Base-by-base conservation (phyloP, 2,113 vertebrate genomes). In the Siniperca chuatsi region DNA sequence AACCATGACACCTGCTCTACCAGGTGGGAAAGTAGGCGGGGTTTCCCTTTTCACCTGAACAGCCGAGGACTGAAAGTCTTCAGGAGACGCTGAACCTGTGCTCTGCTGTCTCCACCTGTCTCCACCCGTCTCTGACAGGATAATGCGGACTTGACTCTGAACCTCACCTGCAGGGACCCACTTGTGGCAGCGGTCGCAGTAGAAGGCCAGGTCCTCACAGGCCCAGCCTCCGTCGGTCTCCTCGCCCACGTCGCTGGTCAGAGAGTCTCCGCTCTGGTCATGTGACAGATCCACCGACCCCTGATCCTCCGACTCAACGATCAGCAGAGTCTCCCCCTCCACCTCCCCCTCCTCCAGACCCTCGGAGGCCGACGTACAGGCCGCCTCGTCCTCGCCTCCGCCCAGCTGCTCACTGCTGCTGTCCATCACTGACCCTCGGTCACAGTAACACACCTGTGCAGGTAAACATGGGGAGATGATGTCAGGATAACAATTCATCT, bases 101-200 rank as follows among this genome's bases (percentile, higher is more conserved):
- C 29, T 29, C 29, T 29, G 29, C 37, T 37, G 37, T 29, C 29
- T 29, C 29, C 29, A 29, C 29, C 29, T 29, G 29, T 29, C 29
- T 29, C 29, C 29, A 29, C 29, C 29, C 2, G 29, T 29, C 29
- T 29, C 29, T 2, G 37, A 37, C 37, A 37, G 8, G 40, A 40
- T 9, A 44, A 44, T 44, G 9, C 2, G 42, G 40, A 8, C 40
- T 42, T 8, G 42, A 44, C 42, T 44, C 42, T 44, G 42, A 44
- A 2, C 9, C 46, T 87, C 78, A 99, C 98, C 97, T 90, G 97
- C 93, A 8, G 97, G 97, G 72, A 98, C 97, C 98, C 98, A 99
- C 87, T 98, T 99, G 82, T 98, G 98, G 89, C 98, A 99, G 91
- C 97, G 98, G 84, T 99, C 98, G 0, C 98, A 99, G 95, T 98